Percentiles rank a stretch among this genome's conserved stretches.
Conservation (phyloP, 2,888 invertebrate genomes). For the Pasiphila rectangulata region DNA sequence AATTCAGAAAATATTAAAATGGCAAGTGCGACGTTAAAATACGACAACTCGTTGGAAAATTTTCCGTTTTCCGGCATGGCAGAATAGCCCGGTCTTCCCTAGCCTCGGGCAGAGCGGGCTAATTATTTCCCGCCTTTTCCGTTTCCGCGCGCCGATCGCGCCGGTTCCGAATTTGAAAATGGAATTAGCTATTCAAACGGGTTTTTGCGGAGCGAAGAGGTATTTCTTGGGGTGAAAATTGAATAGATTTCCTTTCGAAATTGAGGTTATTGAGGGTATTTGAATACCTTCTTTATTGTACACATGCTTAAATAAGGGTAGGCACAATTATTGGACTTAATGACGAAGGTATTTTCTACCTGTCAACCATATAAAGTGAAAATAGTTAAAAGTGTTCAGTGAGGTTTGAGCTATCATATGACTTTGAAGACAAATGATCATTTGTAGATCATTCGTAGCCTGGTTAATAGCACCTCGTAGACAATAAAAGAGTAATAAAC, state of each 20-base stretch:
- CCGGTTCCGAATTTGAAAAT: constrained; percentile 42
- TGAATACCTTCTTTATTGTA: too few relatives aligned
- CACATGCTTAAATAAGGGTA: too few relatives aligned
- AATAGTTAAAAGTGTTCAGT: too few relatives aligned
- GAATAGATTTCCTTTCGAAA: constrained; percentile 1
- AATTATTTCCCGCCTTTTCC: constrained; percentile 76
- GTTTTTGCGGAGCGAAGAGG: background rate
- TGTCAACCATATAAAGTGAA: too few relatives aligned
- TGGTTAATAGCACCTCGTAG: too few relatives aligned
- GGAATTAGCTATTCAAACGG: constrained; percentile 16
- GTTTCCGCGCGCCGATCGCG: constrained; percentile 52
- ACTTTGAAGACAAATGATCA: too few relatives aligned
- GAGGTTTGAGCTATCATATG: too few relatives aligned
- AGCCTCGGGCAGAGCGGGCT: constrained; percentile 63
- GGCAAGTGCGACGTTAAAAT: constrained; percentile 40
- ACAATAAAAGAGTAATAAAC: too few relatives aligned
- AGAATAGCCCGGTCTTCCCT: constrained; percentile 54
- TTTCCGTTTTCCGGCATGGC: constrained; percentile 41
- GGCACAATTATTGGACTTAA: too few relatives aligned
- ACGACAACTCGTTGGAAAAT: constrained; percentile 41
- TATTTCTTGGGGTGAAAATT: background rate
- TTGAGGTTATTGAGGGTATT: too few relatives aligned
- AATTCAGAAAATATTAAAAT: constrained; percentile 25
- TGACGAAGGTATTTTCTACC: too few relatives aligned
- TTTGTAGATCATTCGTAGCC: too few relatives aligned